Percentiles rank a stretch among this genome's conserved stretches.
Conservation (phyloP, 1,140 invertebrate genomes). For the Cecropterus lyciades region DNA sequence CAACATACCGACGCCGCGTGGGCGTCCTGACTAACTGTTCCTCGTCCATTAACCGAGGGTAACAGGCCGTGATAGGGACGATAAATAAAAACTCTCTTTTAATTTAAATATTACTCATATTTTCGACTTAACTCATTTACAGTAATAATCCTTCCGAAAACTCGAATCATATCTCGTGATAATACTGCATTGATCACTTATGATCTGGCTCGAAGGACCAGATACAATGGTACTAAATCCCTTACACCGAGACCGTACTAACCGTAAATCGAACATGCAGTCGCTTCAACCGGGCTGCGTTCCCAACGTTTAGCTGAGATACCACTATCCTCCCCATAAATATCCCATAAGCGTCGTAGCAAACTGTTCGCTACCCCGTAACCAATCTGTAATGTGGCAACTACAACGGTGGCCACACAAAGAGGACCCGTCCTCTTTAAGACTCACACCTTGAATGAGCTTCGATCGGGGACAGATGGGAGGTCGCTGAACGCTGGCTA, state of each 20-base stretch:
- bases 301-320: slow-evolving; percentile 35
- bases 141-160: slow-evolving; percentile 25
- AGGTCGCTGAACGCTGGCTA: slow-evolving; percentile 29
- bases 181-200: slow-evolving; percentile 25
- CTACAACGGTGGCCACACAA: slow-evolving; percentile 35
- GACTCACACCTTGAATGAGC: slow-evolving; percentile 3
- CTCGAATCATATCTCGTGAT: slow-evolving; percentile 25
- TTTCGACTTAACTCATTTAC: slow-evolving; percentile 23
- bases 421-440: slow-evolving; percentile 33
- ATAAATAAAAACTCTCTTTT: slow-evolving; percentile 31
- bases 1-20: slow-evolving; percentile 43
- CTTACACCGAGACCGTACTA: not conserved
- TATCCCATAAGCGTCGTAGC: slow-evolving; percentile 43
- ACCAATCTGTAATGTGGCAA: slow-evolving; percentile 55
- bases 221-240: slow-evolving; percentile 6
- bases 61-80: slow-evolving; percentile 29
- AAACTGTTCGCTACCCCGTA: slow-evolving; percentile 45
- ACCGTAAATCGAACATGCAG: slow-evolving; percentile 23
- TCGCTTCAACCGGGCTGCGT: slow-evolving; percentile 4
- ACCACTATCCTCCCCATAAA: slow-evolving; percentile 40
- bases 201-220: slow-evolving; percentile 21
- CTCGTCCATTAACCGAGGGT: slow-evolving; percentile 39
- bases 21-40: slow-evolving; percentile 48
- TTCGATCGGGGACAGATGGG: slow-evolving; percentile 21
- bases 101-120: slow-evolving; percentile 32